phyloP scores from a whole-genome alignment of 2,113 vertebrate genomes.

The Casuarius casuarius region DNA sequence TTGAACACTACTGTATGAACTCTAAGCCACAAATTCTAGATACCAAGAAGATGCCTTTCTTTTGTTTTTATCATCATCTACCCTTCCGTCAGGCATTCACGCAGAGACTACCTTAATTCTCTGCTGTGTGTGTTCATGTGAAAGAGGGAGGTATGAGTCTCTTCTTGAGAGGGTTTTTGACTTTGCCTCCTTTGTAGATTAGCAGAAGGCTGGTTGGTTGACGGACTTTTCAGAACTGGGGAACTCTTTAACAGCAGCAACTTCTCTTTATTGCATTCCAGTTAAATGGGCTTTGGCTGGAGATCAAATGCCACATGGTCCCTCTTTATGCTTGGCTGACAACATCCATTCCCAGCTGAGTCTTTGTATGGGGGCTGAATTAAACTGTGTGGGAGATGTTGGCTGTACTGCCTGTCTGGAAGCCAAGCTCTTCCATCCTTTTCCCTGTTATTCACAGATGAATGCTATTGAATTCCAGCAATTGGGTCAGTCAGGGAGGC shows the following conservation, averaged over 20 bases:
- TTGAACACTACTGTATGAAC: not conserved
- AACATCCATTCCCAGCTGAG: conserved; percentile 53
- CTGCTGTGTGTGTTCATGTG: not conserved
- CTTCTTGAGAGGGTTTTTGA: not conserved
- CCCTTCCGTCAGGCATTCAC: not conserved
- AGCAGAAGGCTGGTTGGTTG: not conserved
- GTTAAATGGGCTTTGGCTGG: conserved; percentile 37
- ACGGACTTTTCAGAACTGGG: not conserved
- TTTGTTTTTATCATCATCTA: not conserved
- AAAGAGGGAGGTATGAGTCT: not conserved
- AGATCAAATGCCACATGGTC: conserved; percentile 53
- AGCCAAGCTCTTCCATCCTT: conserved; percentile 10
- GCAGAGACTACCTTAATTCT: not conserved
- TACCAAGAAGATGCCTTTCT: not conserved
- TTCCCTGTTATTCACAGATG: conserved; percentile 35
- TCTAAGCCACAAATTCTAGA: not conserved
- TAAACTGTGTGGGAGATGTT: conserved; percentile 49
- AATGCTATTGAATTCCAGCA: conserved; percentile 50
- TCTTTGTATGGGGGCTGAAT: conserved; percentile 54
- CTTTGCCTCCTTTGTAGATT: not conserved
- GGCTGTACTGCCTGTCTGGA: conserved; percentile 34
- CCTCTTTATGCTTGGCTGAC: conserved; percentile 49
- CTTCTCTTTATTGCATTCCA: conserved; percentile 21
- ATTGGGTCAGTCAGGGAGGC: not conserved
- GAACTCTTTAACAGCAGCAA: not conserved